Base-by-base conservation (phyloP, 2,888 invertebrate species). In the Cotesia congregata region DNA sequence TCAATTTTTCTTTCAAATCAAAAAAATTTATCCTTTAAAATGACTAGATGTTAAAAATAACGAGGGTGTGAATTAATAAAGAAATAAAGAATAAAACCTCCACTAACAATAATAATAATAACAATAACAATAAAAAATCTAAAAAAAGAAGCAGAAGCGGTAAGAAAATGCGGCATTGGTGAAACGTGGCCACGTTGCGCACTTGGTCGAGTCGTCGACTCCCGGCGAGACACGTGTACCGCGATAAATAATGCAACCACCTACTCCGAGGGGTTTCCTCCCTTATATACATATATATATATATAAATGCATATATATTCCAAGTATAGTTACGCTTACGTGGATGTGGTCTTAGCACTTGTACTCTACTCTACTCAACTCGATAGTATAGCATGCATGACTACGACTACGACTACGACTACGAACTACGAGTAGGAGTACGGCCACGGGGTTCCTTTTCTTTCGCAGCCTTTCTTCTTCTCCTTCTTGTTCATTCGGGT, bases 181-280 rank as follows among this genome's bases (percentile, higher is more conserved):
- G 74, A 73, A 76, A 68, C 75, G 67, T 76, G 67, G 71, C 74
- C 77, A 79, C 80, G 81, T 79, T 82, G 80, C 72, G 80, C 80
- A 81, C 81, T 81, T 81, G 83, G 85, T 87, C 85, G 87, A 86
- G 84, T 50, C 85, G 85, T 87, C 85, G 87, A 86, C 84, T 50
- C 85, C 82, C 83, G 83, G 82, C 83, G 83, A 82, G 86, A 88
- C 89, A 89, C 89, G 88, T 89, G 88, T 89, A 88, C 86, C 83
- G 83, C 79, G 82, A 85, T 88, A 86, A 88, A 88, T 88, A 88
- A 88, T 88, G 87, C 85, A 86, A 79, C 79, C 75, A 76, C 40
- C 72, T 68, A 71, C 74, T 74, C 68, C 3, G 30, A 30, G 30
- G 30, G 74, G 74, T 76, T 78, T 70, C 78, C 77, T 78, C 75